Evolutionary conservation across 2,113 vertebrate genomes (phyloP).

Genomic region (Oncorhynchus gorbuscha): DNA sequence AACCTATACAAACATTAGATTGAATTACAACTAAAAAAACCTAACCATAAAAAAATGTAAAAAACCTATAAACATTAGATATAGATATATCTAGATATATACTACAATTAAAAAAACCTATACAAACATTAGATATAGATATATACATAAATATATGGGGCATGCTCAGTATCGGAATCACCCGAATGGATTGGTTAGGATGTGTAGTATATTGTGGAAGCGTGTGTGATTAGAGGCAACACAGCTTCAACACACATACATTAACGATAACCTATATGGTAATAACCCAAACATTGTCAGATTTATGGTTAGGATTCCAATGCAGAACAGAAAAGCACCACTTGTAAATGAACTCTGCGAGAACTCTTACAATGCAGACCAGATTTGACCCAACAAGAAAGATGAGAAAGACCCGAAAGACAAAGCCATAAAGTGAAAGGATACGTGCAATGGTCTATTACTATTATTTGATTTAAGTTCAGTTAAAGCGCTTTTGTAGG

Average conservation of each 20-base stretch:
- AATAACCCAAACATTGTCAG: neutral
- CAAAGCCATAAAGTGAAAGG: conserved; percentile 29
- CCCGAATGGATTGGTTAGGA: too few relatives aligned
- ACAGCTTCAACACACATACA: neutral
- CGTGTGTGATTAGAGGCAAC: neutral
- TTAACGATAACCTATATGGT: neutral
- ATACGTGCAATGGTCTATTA: neutral
- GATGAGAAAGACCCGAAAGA: conserved; percentile 60
- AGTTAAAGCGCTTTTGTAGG: conserved; percentile 15
- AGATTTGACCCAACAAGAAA: conserved; percentile 31
- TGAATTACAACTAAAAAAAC: too few relatives aligned
- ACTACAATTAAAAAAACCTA: too few relatives aligned
- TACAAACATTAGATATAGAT: too few relatives aligned
- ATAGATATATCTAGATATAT: too few relatives aligned
- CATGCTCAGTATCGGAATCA: too few relatives aligned
- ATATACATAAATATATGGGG: too few relatives aligned
- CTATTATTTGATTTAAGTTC: neutral
- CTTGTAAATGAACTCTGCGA: too few relatives aligned
- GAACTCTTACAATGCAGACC: too few relatives aligned
- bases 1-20: too few relatives aligned
- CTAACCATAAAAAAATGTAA: too few relatives aligned
- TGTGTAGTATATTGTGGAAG: neutral
- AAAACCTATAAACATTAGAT: too few relatives aligned
- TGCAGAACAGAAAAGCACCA: neutral
- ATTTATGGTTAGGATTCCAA: neutral